Evolutionary conservation across 1,140 invertebrate species (phyloP).

Genomic region (Bombus waltoni): DNA sequence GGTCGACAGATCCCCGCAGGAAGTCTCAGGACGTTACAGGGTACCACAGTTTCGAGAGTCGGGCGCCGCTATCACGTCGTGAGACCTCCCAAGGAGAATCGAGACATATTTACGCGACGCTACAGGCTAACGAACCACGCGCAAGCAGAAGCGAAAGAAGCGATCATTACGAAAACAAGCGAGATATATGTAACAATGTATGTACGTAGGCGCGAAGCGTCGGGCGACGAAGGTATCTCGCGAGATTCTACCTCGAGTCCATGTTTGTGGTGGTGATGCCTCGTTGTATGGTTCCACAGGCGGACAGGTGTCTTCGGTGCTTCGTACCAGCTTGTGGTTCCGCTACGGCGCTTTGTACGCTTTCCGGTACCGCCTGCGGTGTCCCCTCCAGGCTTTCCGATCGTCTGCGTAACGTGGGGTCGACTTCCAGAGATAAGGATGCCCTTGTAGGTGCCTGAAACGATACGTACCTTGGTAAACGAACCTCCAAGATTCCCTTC

Average conservation of each 20-base stretch:
- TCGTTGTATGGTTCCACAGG: constrained; percentile 80
- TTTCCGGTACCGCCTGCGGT: constrained; percentile 76
- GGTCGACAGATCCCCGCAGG: constrained; percentile 75
- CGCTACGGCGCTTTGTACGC: constrained; percentile 64
- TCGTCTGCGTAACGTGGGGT: constrained; percentile 79
- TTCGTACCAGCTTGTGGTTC: constrained; percentile 75
- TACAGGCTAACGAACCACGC: not conserved
- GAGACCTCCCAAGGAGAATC: constrained; percentile 80
- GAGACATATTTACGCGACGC: constrained; percentile 38
- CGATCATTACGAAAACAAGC: not conserved
- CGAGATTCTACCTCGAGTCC: constrained; percentile 76
- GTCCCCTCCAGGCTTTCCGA: constrained; percentile 85
- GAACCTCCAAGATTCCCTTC: too few species aligned
- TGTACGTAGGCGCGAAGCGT: constrained; percentile 1
- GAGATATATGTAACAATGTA: not conserved
- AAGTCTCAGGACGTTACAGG: constrained; percentile 81
- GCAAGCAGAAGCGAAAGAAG: constrained; percentile 23
- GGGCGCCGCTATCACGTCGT: constrained; percentile 79
- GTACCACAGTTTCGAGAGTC: constrained; percentile 74
- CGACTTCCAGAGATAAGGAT: constrained; percentile 85
- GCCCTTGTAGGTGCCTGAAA: constrained; percentile 82
- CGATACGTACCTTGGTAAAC: too few species aligned
- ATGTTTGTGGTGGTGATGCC: constrained; percentile 74
- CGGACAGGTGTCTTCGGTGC: constrained; percentile 79
- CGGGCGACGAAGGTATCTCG: not conserved